These are phyloP conservation scores for Ephestia elutella DNA, from an alignment of 1,140 invertebrate genomes.

Conservation along the genomic window DNA sequence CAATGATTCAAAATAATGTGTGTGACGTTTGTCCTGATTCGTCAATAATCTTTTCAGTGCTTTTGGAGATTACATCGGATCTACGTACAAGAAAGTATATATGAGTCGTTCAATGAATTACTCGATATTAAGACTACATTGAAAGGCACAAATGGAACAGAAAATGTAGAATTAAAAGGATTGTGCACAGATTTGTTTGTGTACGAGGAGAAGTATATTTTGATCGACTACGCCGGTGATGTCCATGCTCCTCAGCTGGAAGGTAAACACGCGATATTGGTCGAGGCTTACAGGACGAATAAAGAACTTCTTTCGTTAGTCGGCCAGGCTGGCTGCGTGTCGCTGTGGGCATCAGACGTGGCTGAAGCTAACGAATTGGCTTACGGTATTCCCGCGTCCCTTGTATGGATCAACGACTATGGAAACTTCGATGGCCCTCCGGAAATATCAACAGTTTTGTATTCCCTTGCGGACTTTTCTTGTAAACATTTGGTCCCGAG, in stretches of 20 bases:
- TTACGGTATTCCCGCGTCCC: conserved; percentile 7
- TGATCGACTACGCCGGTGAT: conserved; percentile 25
- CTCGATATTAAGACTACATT: conserved; percentile 27
- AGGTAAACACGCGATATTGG: not conserved
- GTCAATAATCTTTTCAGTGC: conserved; percentile 24
- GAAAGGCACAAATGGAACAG: not conserved
- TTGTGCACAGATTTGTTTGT: conserved; percentile 14
- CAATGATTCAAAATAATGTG: no score
- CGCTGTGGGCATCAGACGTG: conserved; percentile 30
- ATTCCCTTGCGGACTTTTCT: not conserved
- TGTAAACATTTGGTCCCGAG: not conserved
- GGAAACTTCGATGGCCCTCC: conserved; percentile 27
- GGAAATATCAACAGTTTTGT: not conserved
- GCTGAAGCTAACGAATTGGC: conserved; percentile 34
- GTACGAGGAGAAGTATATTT: conserved; percentile 26
- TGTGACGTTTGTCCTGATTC: no score
- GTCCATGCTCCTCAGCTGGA: not conserved
- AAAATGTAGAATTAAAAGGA: not conserved
- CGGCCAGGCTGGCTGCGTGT: conserved; percentile 13
- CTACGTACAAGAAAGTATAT: conserved; percentile 34
- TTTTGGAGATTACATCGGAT: conserved; percentile 33
- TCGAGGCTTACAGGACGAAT: conserved; percentile 40
- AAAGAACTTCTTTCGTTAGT: conserved; percentile 35
- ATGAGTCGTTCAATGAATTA: conserved; percentile 24
- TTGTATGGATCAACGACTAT: conserved; percentile 38